These are phyloP conservation scores for Phalacrocorax brasilianus DNA, from an alignment of 2,113 vertebrate species.

Conservation along the genomic window DNA sequence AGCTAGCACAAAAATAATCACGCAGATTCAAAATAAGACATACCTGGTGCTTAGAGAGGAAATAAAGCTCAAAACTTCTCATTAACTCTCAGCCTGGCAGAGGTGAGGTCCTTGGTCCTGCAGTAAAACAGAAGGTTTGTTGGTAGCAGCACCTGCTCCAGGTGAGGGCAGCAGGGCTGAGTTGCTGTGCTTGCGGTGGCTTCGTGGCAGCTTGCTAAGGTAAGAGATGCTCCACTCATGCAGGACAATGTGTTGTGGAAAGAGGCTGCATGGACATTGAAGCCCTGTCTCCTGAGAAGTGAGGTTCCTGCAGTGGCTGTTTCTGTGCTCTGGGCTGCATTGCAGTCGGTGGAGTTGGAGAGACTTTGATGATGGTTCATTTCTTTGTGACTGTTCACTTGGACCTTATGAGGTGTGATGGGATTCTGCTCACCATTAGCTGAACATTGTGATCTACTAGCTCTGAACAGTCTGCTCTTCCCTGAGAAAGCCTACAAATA, in stretches of 20 bases:
- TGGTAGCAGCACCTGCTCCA: background rate
- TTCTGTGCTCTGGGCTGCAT: background rate
- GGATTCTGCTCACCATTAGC: background rate
- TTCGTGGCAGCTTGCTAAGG: background rate
- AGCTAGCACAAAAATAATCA: too few species aligned
- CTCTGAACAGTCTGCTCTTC: background rate
- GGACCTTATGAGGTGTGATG: accelerated
- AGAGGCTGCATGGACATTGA: too few species aligned
- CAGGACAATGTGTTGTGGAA: background rate
- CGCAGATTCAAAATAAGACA: background rate
- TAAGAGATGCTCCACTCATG: background rate
- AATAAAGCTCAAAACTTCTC: background rate
- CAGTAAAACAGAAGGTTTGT: background rate
- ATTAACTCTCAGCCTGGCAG: background rate
- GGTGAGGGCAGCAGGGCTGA: background rate
- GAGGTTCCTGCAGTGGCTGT: background rate
- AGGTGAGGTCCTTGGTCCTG: background rate
- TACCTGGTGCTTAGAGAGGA: background rate
- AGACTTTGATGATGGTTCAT: background rate
- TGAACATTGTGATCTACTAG: background rate
- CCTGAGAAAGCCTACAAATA: background rate
- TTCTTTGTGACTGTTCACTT: background rate
- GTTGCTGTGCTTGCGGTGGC: background rate
- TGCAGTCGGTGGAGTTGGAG: background rate
- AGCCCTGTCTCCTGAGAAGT: background rate